A percentile compares a stretch with the other conserved stretches of the same genome.
phyloP scores from a whole-genome alignment of 2,888 invertebrate species.

The Trachelus stipa region DNA sequence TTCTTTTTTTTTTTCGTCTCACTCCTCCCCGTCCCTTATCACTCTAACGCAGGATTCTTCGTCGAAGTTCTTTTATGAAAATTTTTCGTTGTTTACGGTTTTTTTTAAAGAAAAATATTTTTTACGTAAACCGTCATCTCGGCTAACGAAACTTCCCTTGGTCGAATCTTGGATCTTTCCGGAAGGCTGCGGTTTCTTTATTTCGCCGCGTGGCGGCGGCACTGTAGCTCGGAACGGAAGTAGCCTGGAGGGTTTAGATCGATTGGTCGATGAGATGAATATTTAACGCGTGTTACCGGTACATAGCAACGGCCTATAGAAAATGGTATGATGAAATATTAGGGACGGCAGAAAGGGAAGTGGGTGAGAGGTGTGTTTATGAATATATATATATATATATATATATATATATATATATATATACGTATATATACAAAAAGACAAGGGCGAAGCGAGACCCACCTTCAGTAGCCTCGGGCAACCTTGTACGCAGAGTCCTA shows the following conservation, averaged over 20 bases:
- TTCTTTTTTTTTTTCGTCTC: background rate
- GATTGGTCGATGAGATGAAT: slow-evolving; percentile 3
- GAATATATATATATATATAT: no score
- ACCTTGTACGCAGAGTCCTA: background rate
- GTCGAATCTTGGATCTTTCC: background rate
- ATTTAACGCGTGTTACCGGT: background rate
- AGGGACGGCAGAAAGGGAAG: background rate
- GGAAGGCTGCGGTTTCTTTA: background rate
- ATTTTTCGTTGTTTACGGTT: background rate
- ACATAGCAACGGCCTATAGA: background rate
- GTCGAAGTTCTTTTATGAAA: background rate
- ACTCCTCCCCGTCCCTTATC: slow-evolving; percentile 5
- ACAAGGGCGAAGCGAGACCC: background rate
- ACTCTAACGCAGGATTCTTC: slow-evolving; percentile 9
- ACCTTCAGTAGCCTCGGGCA: background rate
- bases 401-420: no score
- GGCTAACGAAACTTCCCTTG: background rate
- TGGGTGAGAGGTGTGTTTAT: background rate
- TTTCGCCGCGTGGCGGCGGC: background rate
- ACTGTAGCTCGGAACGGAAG: background rate
- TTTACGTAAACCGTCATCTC: no score
- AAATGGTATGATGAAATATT: slow-evolving; percentile 7
- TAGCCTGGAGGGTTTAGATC: slow-evolving; percentile 11
- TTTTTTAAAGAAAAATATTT: background rate
- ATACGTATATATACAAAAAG: no score